Percentiles rank a stretch among this genome's conserved stretches.
phyloP scores from a whole-genome alignment of 2,797 vertebrate genomes.

The Botia kubotai region DNA sequence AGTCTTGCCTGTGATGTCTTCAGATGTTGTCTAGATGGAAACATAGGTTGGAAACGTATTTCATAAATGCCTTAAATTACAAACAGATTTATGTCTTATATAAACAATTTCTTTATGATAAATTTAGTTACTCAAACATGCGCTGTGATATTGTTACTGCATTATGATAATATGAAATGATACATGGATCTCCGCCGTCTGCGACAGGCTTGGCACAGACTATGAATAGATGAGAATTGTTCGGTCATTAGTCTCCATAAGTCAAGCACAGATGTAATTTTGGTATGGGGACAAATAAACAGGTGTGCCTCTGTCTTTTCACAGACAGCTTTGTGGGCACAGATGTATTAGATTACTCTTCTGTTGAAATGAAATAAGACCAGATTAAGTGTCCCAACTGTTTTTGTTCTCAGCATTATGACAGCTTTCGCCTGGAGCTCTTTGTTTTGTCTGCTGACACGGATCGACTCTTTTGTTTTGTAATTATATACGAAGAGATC shows the following conservation, averaged over 20 bases:
- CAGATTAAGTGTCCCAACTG: constrained; percentile 41
- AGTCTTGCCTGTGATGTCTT: too few species aligned
- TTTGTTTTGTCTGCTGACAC: constrained; percentile 35
- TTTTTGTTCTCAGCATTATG: constrained; percentile 16
- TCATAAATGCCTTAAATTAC: not conserved
- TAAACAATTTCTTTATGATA: not conserved
- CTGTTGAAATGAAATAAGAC: constrained; percentile 48
- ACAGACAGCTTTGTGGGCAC: constrained; percentile 44
- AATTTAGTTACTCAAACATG: not conserved
- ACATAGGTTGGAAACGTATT: not conserved
- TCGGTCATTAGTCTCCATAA: constrained; percentile 27
- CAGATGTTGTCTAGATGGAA: not conserved
- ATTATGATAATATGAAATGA: not conserved
- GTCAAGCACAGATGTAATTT: constrained; percentile 41
- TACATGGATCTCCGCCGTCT: not conserved
- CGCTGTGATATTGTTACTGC: not conserved
- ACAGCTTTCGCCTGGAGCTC: constrained; percentile 24
- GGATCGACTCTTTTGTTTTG: constrained; percentile 20
- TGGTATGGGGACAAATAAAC: constrained; percentile 21
- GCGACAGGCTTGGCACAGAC: not conserved
- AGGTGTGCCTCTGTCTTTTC: constrained; percentile 41
- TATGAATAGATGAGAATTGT: constrained; percentile 18
- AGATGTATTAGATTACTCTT: constrained; percentile 43
- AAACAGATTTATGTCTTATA: not conserved
- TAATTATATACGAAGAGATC: not conserved